These are phyloP conservation scores for Uropetala carovei DNA, from an alignment of 2,888 invertebrate genomes.

Conservation along the genomic window DNA sequence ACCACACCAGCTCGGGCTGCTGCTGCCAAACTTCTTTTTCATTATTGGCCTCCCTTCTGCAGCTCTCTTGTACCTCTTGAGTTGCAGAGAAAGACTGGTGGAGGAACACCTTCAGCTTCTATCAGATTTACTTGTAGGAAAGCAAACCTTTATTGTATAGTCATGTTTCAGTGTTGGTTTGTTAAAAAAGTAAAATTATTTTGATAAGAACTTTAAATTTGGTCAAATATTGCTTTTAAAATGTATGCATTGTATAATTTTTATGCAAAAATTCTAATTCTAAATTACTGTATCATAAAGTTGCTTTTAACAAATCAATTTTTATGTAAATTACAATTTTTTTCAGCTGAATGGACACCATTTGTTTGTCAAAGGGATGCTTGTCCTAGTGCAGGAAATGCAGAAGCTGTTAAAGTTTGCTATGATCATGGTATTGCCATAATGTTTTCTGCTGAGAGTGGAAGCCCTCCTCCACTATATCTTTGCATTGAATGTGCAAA, in stretches of 20 bases:
- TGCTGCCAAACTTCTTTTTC: constrained; percentile 97
- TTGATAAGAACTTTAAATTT: too few relatives aligned
- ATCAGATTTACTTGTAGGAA: constrained; percentile 50
- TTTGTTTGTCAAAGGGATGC: constrained; percentile 94
- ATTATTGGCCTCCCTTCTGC: constrained; percentile 97
- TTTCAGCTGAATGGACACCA: constrained; percentile 84
- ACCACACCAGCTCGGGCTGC: constrained; percentile 95
- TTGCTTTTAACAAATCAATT: too few relatives aligned
- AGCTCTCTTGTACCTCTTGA: constrained; percentile 46
- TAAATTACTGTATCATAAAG: too few relatives aligned
- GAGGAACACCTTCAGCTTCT: neutral
- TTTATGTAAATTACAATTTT: too few relatives aligned
- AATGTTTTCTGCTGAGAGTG: constrained; percentile 83
- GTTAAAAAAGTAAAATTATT: too few relatives aligned
- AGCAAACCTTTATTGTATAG: too few relatives aligned
- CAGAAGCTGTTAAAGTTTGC: constrained; percentile 95
- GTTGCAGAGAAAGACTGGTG: constrained; percentile 47
- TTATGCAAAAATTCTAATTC: too few relatives aligned
- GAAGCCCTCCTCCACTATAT: constrained; percentile 95
- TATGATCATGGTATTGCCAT: constrained; percentile 95
- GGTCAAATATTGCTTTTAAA: too few relatives aligned
- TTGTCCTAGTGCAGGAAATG: constrained; percentile 91
- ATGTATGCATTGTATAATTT: too few relatives aligned
- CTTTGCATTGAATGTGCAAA: constrained; percentile 97
- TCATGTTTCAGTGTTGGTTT: too few relatives aligned